A percentile compares a stretch with the other conserved stretches of the same genome.
Evolutionary conservation across 2,888 invertebrate species (phyloP).

Genomic region (Lasioglossum malachurum): DNA sequence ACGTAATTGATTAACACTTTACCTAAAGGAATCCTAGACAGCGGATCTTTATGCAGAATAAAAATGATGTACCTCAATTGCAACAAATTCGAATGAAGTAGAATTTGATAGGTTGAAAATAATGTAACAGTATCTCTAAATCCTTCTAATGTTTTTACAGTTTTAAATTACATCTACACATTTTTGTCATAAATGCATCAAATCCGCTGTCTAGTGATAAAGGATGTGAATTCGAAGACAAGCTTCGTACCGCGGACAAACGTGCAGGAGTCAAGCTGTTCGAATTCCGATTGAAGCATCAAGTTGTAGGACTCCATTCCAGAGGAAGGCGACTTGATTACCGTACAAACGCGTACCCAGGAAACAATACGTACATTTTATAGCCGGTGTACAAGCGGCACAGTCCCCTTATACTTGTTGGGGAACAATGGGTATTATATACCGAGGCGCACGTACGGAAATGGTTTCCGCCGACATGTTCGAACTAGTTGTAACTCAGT

Average conservation of each 20-base stretch:
- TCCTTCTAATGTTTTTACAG: no score
- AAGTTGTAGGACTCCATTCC: constrained; percentile 8
- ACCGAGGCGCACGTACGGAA: constrained; percentile 69
- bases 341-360: constrained; percentile 58
- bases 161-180: no score
- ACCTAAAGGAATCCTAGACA: no score
- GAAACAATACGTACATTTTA: constrained; percentile 70
- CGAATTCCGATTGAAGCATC: constrained; percentile 26
- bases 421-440: constrained; percentile 74
- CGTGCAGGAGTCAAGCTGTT: neutral
- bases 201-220: neutral
- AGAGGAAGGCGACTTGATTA: constrained; percentile 58
- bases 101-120: no score
- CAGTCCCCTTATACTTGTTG: constrained; percentile 64
- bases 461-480: constrained; percentile 69
- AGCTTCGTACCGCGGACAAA: neutral
- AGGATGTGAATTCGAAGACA: neutral
- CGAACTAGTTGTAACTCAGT: constrained; percentile 70
- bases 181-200: no score
- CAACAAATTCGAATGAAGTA: no score
- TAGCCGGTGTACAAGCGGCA: constrained; percentile 61
- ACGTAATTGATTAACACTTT: neutral
- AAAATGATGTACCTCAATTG: no score
- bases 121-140: no score
- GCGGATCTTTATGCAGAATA: no score